Base-by-base conservation (phyloP, 2,888 invertebrate genomes). In the Melitaea athalia region DNA sequence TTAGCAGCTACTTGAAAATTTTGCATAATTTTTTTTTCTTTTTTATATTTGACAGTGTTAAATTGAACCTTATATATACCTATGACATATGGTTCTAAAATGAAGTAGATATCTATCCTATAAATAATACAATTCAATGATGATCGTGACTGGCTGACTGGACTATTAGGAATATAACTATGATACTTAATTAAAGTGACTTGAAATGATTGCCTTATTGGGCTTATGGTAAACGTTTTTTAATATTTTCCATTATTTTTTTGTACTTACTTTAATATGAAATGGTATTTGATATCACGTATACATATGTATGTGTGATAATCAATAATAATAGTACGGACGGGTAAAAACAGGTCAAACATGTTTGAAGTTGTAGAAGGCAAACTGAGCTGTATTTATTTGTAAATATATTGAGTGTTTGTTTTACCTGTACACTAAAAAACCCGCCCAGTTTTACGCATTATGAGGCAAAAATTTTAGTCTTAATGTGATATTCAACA, bases 341-440 rank as follows among this genome's bases (percentile, higher is more conserved):
- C 61, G 50, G 45, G 64, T 64, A 64, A 24, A 60, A 68, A 68
- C 68, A 55, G 60, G 68, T 64, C 61, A 61, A 68, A 64, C 68
- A 42, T 24, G 68, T 68, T 68, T 55, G 43, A 33, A 15, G 33
- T 24, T 64, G 47, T 55, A 12, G 33, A 33, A 24, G 52, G 64
- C 42, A 63, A 64, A 59, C 24, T 38, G 17, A 12, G n/a, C 6
- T 60, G n/a, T 59, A n/a, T 59, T 49, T 57, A 24, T 52, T 10
- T 52, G 5, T 52, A 17, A n/a, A n/a, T n/a, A n/a, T n/a, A n/a
- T n/a, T n/a, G n/a, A n/a, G n/a, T n/a, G n/a, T n/a, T n/a, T n/a
- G n/a, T n/a, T n/a, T n/a, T n/a, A n/a, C n/a, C n/a, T n/a, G n/a
- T n/a, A n/a, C n/a, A n/a, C n/a, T n/a, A n/a, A n/a, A n/a, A n/a